A percentile compares a stretch with the other conserved stretches of the same genome.
phyloP scores from a whole-genome alignment of 2,888 invertebrate genomes.

The Ochropleura leucogaster region DNA sequence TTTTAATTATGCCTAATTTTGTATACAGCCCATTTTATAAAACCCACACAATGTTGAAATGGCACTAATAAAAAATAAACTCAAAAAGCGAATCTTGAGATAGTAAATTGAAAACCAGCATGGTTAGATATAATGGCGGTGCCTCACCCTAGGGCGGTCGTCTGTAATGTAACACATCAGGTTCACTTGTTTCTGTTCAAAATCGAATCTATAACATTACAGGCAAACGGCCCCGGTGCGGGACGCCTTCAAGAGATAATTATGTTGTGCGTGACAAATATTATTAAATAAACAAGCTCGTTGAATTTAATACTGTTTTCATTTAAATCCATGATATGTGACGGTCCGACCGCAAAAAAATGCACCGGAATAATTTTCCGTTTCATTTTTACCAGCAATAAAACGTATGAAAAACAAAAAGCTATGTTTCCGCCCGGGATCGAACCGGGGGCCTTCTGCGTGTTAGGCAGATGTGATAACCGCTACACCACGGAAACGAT shows the following conservation, averaged over 20 bases:
- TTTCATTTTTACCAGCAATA: neutral
- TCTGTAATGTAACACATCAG: neutral
- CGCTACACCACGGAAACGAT: conserved; percentile 94
- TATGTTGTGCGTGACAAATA: conserved; percentile 43
- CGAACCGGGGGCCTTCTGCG: conserved; percentile 97
- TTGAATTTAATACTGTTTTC: conserved; percentile 45
- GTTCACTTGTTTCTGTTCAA: neutral
- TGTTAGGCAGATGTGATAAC: conserved; percentile 98
- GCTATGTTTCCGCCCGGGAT: conserved; percentile 95
- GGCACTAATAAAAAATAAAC: neutral
- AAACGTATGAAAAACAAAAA: conserved; percentile 86
- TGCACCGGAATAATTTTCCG: neutral
- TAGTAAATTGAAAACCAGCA: neutral
- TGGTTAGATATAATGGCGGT: conserved; percentile 23
- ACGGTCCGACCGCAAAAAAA: neutral
- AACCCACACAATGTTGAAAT: neutral
- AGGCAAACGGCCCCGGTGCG: neutral
- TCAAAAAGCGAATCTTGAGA: neutral
- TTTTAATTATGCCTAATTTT: conserved; percentile 25
- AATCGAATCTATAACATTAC: neutral
- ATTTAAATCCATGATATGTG: neutral
- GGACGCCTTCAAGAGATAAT: conserved; percentile 12
- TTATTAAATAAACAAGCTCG: conserved; percentile 51
- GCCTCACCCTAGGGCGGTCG: neutral
- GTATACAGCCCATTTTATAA: neutral